A percentile compares a stretch with the other conserved stretches of the same genome.
These are phyloP conservation scores for Coenonympha arcania DNA, from an alignment of 2,888 invertebrate genomes.

Conservation along the genomic window DNA sequence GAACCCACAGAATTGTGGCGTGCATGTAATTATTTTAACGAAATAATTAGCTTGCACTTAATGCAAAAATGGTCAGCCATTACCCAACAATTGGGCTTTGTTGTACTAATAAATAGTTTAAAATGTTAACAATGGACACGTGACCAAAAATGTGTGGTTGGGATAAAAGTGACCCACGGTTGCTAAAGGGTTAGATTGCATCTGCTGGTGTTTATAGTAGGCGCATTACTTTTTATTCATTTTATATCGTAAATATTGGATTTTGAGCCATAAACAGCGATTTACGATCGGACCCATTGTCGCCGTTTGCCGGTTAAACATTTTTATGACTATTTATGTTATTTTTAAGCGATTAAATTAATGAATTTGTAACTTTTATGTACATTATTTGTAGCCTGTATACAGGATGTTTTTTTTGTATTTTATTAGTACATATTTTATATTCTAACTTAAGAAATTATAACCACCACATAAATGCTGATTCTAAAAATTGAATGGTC, in stretches of 20 bases:
- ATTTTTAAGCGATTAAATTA: neutral
- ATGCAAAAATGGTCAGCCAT: conserved; percentile 52
- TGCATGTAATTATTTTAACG: conserved; percentile 60
- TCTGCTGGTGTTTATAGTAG: conserved; percentile 33
- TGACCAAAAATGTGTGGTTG: conserved; percentile 46
- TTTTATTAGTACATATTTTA: too few species aligned
- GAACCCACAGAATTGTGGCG: conserved; percentile 19
- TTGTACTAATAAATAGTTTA: conserved; percentile 47
- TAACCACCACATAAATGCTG: too few species aligned
- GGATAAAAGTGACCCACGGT: conserved; percentile 33
- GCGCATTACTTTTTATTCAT: neutral
- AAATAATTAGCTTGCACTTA: conserved; percentile 57
- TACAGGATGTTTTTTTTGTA: too few species aligned
- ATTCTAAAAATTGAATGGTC: too few species aligned
- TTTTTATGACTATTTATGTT: neutral
- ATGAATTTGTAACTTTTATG: neutral
- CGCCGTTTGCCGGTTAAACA: neutral
- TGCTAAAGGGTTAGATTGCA: conserved; percentile 40
- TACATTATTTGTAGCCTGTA: neutral
- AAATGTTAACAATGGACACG: conserved; percentile 53
- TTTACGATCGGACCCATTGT: neutral
- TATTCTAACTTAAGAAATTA: too few species aligned
- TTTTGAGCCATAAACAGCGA: conserved; percentile 2
- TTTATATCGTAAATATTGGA: conserved; percentile 7
- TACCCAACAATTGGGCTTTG: conserved; percentile 45